Evolutionary conservation across 2,797 vertebrate species (phyloP).

Genomic region (Molossus alvarezi): DNA sequence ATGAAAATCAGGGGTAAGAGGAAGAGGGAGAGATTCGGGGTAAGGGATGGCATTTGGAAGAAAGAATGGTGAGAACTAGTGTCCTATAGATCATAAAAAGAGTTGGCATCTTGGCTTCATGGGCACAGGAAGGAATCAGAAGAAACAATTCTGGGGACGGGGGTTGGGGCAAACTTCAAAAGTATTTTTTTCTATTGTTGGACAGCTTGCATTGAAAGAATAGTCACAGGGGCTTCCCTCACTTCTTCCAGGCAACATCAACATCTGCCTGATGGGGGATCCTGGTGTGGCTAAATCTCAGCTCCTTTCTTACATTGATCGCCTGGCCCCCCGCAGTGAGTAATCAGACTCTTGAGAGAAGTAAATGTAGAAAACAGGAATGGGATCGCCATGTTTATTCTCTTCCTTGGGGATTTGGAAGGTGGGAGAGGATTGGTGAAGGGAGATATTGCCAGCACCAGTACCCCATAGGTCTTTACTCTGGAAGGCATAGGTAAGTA

Average conservation of each 20-base stretch:
- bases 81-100: neutral
- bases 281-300: slow-evolving; percentile 98
- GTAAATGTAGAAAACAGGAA: too few relatives aligned
- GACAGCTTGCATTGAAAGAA: neutral
- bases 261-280: slow-evolving; percentile 98
- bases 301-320: slow-evolving; percentile 97
- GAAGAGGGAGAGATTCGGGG: fast-evolving
- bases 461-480: neutral
- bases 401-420: neutral
- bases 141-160: fast-evolving
- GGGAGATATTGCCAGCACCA: fast-evolving
- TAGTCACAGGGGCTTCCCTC: neutral
- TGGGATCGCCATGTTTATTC: fast-evolving
- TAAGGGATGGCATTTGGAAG: neutral
- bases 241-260: slow-evolving; percentile 93
- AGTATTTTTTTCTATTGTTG: neutral
- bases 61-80: neutral
- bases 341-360: neutral
- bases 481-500: neutral
- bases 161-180: fast-evolving
- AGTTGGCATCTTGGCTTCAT: neutral
- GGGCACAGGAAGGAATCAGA: neutral
- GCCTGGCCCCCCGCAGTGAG: slow-evolving; percentile 96
- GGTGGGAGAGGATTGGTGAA: neutral
- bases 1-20: slow-evolving; percentile 97